Conservation (phyloP, 1,140 invertebrate species). For the Procambarus virginalis region DNA sequence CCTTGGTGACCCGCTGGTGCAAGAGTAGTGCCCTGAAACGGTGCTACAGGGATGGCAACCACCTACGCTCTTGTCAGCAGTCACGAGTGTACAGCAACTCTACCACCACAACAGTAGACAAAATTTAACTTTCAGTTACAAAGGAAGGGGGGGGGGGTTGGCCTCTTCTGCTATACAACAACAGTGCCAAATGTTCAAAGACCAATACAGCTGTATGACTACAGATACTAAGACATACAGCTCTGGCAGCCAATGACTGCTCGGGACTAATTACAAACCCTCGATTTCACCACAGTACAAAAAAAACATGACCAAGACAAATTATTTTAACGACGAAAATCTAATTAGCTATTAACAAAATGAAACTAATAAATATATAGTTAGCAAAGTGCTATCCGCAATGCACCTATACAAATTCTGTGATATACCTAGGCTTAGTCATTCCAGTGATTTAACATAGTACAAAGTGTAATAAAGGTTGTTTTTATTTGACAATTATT, state of each 20-base stretch:
- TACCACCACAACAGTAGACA: neutral
- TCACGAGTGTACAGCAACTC: neutral
- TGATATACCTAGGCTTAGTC: conserved; percentile 55
- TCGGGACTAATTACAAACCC: too few species aligned
- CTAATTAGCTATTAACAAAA: too few species aligned
- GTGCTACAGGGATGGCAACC: neutral
- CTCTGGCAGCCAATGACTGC: too few species aligned
- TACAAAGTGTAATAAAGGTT: conserved; percentile 53
- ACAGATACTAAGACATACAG: too few species aligned
- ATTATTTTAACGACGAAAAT: neutral
- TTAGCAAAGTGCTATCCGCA: neutral
- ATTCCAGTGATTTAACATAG: conserved; percentile 56
- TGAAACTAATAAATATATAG: neutral
- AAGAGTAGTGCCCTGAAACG: neutral
- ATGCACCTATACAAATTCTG: conserved; percentile 18
- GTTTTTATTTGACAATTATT: neutral
- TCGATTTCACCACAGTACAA: conserved; percentile 33
- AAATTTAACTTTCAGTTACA: too few species aligned
- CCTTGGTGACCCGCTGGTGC: conserved; percentile 22
- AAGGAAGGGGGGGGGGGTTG: too few species aligned
- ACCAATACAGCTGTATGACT: too few species aligned
- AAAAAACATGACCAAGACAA: neutral
- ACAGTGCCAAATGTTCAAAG: neutral
- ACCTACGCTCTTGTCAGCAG: neutral
- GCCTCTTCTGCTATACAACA: neutral